Evolutionary conservation across 1,140 invertebrate genomes (phyloP).

Genomic region (Pollicipes pollicipes): DNA sequence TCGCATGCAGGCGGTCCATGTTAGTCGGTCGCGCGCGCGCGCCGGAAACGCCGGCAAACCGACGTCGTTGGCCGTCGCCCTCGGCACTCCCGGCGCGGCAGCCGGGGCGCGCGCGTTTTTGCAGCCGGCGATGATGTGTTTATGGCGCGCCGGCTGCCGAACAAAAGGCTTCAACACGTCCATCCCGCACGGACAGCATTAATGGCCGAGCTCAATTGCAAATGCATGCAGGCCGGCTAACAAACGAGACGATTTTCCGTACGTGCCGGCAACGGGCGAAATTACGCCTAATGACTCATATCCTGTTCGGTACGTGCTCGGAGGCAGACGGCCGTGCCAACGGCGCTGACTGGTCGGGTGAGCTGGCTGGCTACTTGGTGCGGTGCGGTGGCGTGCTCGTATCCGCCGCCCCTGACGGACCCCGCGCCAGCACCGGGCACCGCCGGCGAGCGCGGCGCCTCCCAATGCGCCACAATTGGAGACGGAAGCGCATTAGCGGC

Average conservation of each 20-base stretch:
- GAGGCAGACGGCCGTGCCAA: no score
- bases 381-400: no score
- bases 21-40: no score
- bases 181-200: not conserved
- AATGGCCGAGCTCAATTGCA: not conserved
- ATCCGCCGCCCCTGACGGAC: no score
- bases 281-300: not conserved
- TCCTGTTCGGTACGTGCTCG: not conserved
- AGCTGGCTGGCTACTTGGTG: not conserved
- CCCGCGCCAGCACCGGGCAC: no score
- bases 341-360: not conserved
- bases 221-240: not conserved
- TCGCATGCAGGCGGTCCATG: no score
- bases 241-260: not conserved
- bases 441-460: no score
- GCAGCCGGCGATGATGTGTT: not conserved
- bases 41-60: no score
- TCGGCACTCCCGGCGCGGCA: no score
- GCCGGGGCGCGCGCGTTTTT: no score
- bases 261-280: not conserved
- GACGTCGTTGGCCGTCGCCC: no score
- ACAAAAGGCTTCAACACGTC: not conserved
- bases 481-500: slow-evolving; percentile 1
- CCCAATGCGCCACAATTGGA: not conserved
- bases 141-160: not conserved